Percentiles rank a stretch among this genome's conserved stretches.
These are phyloP conservation scores for Lordiphosa stackelbergi DNA, from an alignment of 1,140 invertebrate species.

Conservation along the genomic window DNA sequence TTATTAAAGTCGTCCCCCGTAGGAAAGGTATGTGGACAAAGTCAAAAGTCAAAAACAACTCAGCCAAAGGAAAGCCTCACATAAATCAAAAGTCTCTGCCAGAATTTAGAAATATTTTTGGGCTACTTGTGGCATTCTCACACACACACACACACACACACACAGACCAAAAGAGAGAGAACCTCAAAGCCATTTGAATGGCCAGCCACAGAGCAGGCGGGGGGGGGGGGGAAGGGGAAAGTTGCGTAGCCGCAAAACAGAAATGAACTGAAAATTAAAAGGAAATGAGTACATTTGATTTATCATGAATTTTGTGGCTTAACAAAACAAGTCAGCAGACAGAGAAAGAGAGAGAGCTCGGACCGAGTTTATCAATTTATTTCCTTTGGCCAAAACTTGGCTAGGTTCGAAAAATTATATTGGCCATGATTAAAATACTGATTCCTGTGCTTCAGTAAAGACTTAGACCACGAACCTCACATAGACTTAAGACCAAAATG, in stretches of 20 bases:
- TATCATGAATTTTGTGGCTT: conserved; percentile 59
- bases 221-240: conserved; percentile 4
- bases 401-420: no score
- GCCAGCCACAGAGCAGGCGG: conserved; percentile 20
- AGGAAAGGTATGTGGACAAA: no score
- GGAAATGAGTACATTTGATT: conserved; percentile 73
- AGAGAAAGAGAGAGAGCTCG: no score
- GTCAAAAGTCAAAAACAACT: no score
- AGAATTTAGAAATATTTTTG: conserved; percentile 48
- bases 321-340: conserved; percentile 3
- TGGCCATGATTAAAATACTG: no score
- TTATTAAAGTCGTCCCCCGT: conserved; percentile 24
- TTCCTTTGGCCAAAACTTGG: conserved; percentile 10
- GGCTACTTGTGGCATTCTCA: conserved; percentile 28
- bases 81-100: conserved; percentile 48
- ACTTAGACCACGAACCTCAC: no score
- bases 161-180: no score
- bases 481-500: no score
- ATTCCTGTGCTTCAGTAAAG: no score
- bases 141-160: conserved; percentile 23
- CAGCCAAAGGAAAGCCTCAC: not conserved
- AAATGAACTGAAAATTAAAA: conserved; percentile 66
- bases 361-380: conserved; percentile 32
- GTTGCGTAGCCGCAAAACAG: conserved; percentile 26
- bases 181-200: conserved; percentile 27